phyloP scores from a whole-genome alignment of 2,113 vertebrate species.

The Setophaga petechia region DNA sequence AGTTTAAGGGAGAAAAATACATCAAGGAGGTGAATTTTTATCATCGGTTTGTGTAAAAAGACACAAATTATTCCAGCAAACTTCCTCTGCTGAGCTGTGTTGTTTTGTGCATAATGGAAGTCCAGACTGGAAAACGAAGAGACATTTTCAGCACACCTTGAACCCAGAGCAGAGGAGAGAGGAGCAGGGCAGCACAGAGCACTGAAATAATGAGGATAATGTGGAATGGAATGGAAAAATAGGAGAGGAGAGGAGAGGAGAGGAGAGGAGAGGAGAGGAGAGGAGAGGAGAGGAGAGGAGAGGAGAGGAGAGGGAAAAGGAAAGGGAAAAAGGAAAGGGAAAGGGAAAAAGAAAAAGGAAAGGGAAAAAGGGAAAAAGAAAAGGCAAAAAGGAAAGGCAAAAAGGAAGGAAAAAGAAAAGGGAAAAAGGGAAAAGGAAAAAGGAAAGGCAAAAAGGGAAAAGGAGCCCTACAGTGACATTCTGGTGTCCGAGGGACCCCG shows the following conservation, averaged over 20 bases:
- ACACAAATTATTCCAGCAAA: conserved; percentile 35
- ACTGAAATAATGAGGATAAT: background rate
- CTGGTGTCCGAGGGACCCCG: background rate
- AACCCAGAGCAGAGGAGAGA: background rate
- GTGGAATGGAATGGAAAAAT: background rate
- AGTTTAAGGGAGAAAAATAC: conserved; percentile 45
- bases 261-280: too few species aligned
- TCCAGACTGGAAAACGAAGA: background rate
- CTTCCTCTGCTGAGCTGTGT: background rate
- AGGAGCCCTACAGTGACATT: accelerated
- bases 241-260: accelerated
- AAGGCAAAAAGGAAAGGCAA: too few species aligned
- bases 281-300: too few species aligned
- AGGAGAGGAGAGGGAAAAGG: too few species aligned
- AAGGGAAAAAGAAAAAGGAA: too few species aligned
- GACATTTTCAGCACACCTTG: background rate
- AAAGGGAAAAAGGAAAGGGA: too few species aligned
- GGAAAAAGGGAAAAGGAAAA: too few species aligned
- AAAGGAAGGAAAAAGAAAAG: too few species aligned
- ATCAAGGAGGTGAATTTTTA: conserved; percentile 39
- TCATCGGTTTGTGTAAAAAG: conserved; percentile 27
- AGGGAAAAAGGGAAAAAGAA: too few species aligned
- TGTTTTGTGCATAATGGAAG: background rate
- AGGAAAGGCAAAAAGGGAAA: too few species aligned
- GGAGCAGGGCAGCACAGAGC: background rate